Percentiles rank a stretch among this genome's conserved stretches.
These are phyloP conservation scores for Machimus rusticus DNA, from an alignment of 2,888 invertebrate genomes.

Conservation along the genomic window DNA sequence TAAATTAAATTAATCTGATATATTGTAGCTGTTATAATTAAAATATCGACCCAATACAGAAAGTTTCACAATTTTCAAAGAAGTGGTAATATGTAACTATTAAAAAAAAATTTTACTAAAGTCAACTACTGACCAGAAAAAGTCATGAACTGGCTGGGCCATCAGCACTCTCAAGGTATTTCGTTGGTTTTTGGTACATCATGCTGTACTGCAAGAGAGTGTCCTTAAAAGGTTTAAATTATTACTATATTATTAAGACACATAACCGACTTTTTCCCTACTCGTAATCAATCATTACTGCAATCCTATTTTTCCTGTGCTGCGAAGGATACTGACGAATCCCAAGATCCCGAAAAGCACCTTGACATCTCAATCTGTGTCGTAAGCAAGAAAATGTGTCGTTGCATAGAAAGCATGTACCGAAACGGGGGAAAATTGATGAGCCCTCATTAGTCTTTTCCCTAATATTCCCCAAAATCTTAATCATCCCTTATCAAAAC, in stretches of 20 bases:
- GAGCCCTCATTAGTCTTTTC: constrained; percentile 22
- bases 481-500: constrained; percentile 11
- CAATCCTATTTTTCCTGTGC: background rate
- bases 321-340: background rate
- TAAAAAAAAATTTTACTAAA: too few species aligned
- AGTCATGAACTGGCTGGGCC: too few species aligned
- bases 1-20: too few species aligned
- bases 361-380: background rate
- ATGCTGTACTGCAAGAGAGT: too few species aligned
- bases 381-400: background rate
- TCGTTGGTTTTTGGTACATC: too few species aligned
- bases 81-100: too few species aligned
- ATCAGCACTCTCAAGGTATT: too few species aligned
- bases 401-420: background rate
- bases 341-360: background rate
- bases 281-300: background rate
- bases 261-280: background rate
- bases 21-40: too few species aligned
- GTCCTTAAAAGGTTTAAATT: background rate
- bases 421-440: background rate
- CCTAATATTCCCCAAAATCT: background rate
- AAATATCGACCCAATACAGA: too few species aligned
- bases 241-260: background rate
- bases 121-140: too few species aligned
- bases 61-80: too few species aligned